These are phyloP conservation scores for Zelleria hepariella DNA, from an alignment of 2,888 invertebrate genomes.

Conservation along the genomic window DNA sequence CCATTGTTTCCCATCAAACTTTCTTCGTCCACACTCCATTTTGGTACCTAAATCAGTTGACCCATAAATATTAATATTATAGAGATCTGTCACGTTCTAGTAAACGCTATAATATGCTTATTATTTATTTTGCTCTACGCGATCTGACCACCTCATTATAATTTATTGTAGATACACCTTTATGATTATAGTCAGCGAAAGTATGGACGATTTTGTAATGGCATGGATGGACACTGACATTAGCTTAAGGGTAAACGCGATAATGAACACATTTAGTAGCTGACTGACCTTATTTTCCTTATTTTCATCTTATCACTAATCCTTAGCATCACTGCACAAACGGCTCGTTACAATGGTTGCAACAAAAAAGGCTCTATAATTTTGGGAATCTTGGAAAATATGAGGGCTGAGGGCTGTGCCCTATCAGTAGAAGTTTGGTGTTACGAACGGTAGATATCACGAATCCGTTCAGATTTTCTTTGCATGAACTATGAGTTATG, in stretches of 20 bases:
- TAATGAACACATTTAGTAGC: background rate
- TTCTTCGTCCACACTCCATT: conserved; percentile 30
- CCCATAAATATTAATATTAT: conserved; percentile 38
- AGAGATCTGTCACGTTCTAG: conserved; percentile 63
- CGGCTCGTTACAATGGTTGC: too few species aligned
- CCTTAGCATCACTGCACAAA: too few species aligned
- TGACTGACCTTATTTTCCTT: background rate
- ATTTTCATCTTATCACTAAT: too few species aligned
- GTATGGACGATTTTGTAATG: background rate
- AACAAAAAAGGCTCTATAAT: too few species aligned
- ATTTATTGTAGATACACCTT: conserved; percentile 1
- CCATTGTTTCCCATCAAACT: conserved; percentile 16
- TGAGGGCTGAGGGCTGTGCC: too few species aligned
- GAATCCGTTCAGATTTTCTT: too few species aligned
- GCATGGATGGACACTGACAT: background rate
- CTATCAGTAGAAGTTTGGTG: too few species aligned
- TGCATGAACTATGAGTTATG: too few species aligned
- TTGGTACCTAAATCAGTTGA: conserved; percentile 40
- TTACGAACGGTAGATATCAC: too few species aligned
- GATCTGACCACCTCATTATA: background rate
- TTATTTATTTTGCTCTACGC: conserved; percentile 14
- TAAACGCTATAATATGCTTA: conserved; percentile 32
- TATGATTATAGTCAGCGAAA: background rate
- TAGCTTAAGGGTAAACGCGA: background rate
- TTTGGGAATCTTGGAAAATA: too few species aligned